These are phyloP conservation scores for Poeciliopsis occidentalis DNA, from an alignment of 2,113 vertebrate species.

Conservation along the genomic window DNA sequence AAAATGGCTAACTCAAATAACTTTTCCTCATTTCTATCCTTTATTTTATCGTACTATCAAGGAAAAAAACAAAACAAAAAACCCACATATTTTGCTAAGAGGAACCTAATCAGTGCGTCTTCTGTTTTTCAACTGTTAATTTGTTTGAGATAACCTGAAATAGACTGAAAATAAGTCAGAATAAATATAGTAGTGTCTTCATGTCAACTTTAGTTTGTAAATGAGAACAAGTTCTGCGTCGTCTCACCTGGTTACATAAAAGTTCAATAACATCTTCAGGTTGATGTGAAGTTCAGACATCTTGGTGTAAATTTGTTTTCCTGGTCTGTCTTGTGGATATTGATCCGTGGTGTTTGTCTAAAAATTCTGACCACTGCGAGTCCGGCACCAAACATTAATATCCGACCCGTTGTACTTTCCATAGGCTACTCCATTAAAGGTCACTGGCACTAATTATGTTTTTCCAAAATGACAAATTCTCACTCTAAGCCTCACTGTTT, in stretches of 20 bases:
- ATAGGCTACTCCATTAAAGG: slow-evolving; percentile 73
- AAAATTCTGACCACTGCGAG: slow-evolving; percentile 23
- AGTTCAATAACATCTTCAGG: not conserved
- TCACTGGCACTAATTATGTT: slow-evolving; percentile 73
- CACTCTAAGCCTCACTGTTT: slow-evolving; percentile 53
- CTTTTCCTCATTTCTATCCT: not conserved
- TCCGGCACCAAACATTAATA: slow-evolving; percentile 46
- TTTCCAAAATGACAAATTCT: slow-evolving; percentile 66
- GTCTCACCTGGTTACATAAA: not conserved
- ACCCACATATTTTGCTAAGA: not conserved
- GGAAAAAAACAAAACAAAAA: not conserved
- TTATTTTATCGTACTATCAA: not conserved
- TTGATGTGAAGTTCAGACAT: not conserved
- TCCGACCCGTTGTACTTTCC: slow-evolving; percentile 60
- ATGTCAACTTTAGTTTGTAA: too few relatives aligned
- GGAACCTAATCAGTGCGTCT: not conserved
- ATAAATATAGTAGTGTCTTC: not conserved
- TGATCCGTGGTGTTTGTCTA: slow-evolving; percentile 19
- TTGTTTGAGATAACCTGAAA: not conserved
- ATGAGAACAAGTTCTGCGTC: too few relatives aligned
- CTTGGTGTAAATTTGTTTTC: not conserved
- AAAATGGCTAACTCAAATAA: not conserved
- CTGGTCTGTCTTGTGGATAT: slow-evolving; percentile 18
- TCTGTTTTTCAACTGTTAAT: not conserved
- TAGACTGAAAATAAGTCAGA: not conserved